A percentile compares a stretch with the other conserved stretches of the same genome.
These are phyloP conservation scores for Vireo altiloquus DNA, from an alignment of 2,113 vertebrate genomes.

Conservation along the genomic window DNA sequence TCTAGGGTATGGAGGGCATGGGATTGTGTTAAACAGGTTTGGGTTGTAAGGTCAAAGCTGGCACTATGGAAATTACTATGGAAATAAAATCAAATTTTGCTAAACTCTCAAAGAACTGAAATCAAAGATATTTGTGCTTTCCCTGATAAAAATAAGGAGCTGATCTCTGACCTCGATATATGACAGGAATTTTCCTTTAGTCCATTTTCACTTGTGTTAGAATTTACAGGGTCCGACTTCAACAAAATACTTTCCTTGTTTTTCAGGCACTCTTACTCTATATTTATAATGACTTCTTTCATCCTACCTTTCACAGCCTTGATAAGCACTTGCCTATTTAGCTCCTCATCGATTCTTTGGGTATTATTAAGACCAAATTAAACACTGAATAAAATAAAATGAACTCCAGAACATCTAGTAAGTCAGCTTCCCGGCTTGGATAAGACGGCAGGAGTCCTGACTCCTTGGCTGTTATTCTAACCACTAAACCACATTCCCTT, in stretches of 20 bases:
- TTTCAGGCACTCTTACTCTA: not conserved
- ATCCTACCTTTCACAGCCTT: not conserved
- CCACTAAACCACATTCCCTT: slow-evolving; percentile 34
- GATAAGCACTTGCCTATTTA: not conserved
- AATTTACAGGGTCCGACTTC: not conserved
- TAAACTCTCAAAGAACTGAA: not conserved
- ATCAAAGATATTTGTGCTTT: not conserved
- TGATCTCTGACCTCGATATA: not conserved
- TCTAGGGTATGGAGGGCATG: not conserved
- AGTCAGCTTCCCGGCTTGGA: slow-evolving; percentile 4
- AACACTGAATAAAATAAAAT: not conserved
- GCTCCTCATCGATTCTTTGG: not conserved
- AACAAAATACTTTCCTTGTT: not conserved
- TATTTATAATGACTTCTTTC: not conserved
- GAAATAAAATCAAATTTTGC: not conserved
- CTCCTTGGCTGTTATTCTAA: slow-evolving; percentile 9
- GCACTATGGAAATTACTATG: not conserved
- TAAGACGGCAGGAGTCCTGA: slow-evolving; percentile 3
- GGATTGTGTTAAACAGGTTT: not conserved
- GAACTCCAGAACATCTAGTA: not conserved
- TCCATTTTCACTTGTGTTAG: not conserved
- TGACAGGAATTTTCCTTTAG: not conserved
- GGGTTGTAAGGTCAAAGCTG: not conserved
- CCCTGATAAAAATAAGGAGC: not conserved
- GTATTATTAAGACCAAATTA: slow-evolving; percentile 26